Base-by-base conservation (phyloP, 1,140 invertebrate species). In the Coptotermes formosanus region DNA sequence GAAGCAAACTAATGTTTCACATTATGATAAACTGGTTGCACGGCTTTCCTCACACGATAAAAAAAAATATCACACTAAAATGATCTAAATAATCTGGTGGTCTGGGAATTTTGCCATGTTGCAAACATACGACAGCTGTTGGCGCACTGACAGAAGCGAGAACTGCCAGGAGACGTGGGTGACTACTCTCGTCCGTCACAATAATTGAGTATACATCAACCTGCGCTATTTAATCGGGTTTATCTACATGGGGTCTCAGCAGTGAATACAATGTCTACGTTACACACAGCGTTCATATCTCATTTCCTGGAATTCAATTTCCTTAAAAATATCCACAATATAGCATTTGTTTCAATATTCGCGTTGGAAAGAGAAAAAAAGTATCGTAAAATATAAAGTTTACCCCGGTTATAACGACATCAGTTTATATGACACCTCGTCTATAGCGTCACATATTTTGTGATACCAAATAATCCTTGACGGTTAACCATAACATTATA, bases 51-150 rank as follows among this genome's bases (percentile, higher is more conserved):
- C 64, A 75, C 2, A 4, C 55, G 14, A 59, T 1, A 59, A n/a
- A n/a, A 25, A 30, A 75, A 75, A 75, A 30, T 75, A 75, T 75
- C 64, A 8, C 3, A 75, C n/a, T 30, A 75, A 75, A 0, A 75
- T 75, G 25, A 75, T 75, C 64, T n/a, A 75, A n/a, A 75, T 75
- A 75, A 75, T 75, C 9, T 75, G 64, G 64, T 30, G 64, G n/a
- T 75, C 64, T 75, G 64, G 64, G 64, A 75, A 75, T 25, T 25
- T 75, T 75, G 64, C 64, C 64, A 75, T 30, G 25, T 75, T 75
- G 64, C 64, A 75, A 75, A 75, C 64, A 75, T n/a, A 30, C 25
- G 64, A 75, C 64, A 75, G 64, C 64, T 75, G 64, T 75, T 75
- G 64, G 64, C 64, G 64, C n/a, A 6, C 25, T 75, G 64, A 75